A percentile compares a stretch with the other conserved stretches of the same genome.
These are phyloP conservation scores for Drosophila merina DNA, from an alignment of 2,888 invertebrate species.

Conservation along the genomic window DNA sequence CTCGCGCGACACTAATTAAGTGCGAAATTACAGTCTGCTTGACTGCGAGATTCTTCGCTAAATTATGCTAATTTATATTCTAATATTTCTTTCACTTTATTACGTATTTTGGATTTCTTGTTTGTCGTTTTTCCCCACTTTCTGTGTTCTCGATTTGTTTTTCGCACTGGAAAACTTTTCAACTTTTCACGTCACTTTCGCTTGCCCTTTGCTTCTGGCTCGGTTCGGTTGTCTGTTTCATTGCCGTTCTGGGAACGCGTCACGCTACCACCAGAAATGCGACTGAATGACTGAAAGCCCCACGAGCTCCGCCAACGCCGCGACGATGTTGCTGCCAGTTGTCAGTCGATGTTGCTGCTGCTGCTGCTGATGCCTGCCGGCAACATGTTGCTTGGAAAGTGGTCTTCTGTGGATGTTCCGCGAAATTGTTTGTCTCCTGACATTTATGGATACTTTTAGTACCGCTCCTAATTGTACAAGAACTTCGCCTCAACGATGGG, in stretches of 20 bases:
- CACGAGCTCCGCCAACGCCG: constrained; percentile 38
- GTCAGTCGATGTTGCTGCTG: constrained; percentile 42
- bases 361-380: constrained; percentile 25
- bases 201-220: constrained; percentile 46
- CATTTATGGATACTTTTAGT: constrained; percentile 66
- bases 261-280: constrained; percentile 71
- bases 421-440: constrained; percentile 63
- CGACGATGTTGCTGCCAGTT: constrained; percentile 38
- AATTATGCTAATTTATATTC: constrained; percentile 33
- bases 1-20: constrained; percentile 81
- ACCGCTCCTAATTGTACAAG: constrained; percentile 53
- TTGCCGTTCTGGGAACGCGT: constrained; percentile 54
- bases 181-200: constrained; percentile 9
- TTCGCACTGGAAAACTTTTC: constrained; percentile 15
- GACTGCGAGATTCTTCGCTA: constrained; percentile 12
- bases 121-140: not conserved
- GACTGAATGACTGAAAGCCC: constrained; percentile 55
- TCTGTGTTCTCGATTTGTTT: constrained; percentile 6
- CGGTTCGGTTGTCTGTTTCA: constrained; percentile 1
- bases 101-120: constrained; percentile 15
- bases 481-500: constrained; percentile 22
- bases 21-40: constrained; percentile 67
- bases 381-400: constrained; percentile 58
- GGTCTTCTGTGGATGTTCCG: constrained; percentile 48
- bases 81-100: constrained; percentile 10